A percentile compares a stretch with the other conserved stretches of the same genome.
These are phyloP conservation scores for Sweltsa coloradensis DNA, from an alignment of 1,140 invertebrate genomes.

Conservation along the genomic window DNA sequence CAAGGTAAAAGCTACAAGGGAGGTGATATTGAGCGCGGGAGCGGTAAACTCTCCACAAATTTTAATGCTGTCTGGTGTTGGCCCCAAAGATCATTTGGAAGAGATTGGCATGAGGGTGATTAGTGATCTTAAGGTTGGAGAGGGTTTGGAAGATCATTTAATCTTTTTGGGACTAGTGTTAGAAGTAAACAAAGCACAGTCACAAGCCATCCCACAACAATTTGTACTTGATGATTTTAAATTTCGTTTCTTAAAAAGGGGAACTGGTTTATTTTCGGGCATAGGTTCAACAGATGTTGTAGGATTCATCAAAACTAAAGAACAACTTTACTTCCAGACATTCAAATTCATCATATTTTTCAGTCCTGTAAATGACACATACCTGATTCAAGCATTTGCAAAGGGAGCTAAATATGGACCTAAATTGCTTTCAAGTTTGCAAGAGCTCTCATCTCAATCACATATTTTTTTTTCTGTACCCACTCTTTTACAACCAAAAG, in stretches of 20 bases:
- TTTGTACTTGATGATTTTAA: neutral
- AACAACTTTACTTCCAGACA: constrained; percentile 32
- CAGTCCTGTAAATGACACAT: neutral
- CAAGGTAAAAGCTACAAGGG: constrained; percentile 55
- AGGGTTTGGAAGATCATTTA: constrained; percentile 45
- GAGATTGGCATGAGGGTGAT: constrained; percentile 57
- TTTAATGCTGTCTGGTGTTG: constrained; percentile 81
- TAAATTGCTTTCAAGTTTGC: neutral
- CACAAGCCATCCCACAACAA: neutral
- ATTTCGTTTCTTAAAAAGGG: constrained; percentile 10
- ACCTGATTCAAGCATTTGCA: neutral
- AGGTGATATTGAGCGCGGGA: constrained; percentile 70
- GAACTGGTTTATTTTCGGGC: constrained; percentile 7
- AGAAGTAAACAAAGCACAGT: constrained; percentile 4
- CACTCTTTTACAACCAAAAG: constrained; percentile 25
- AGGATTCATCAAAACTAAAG: constrained; percentile 8
- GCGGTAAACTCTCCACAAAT: constrained; percentile 70
- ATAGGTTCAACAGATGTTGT: constrained; percentile 1
- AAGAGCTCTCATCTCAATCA: constrained; percentile 17
- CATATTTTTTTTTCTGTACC: constrained; percentile 24
- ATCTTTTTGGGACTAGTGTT: neutral
- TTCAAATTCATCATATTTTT: constrained; percentile 38
- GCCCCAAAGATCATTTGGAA: constrained; percentile 62
- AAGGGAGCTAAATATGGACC: neutral
- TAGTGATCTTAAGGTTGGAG: constrained; percentile 46